A percentile compares a stretch with the other conserved stretches of the same genome.
These are phyloP conservation scores for Tanypteryx hageni DNA, from an alignment of 2,888 invertebrate species.

Conservation along the genomic window DNA sequence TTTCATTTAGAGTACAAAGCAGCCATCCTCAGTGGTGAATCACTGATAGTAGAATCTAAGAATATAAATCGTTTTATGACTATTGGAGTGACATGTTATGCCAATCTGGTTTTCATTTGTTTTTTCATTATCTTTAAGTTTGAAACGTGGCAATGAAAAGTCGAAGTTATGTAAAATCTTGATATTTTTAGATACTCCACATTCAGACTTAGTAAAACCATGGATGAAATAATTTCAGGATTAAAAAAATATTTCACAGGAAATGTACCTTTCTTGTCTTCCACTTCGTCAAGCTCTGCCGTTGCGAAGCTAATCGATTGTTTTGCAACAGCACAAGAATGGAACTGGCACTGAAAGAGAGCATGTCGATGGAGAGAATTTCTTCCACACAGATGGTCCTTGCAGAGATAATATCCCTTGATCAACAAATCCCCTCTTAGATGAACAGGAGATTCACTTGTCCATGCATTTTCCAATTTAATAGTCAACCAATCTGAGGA, in stretches of 20 bases:
- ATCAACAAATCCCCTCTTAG: constrained; percentile 93
- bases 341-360: constrained; percentile 94
- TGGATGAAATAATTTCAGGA: background rate
- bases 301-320: constrained; percentile 90
- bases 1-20: too few species aligned
- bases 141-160: too few species aligned
- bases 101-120: too few species aligned
- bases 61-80: too few species aligned
- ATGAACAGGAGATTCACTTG: constrained; percentile 76
- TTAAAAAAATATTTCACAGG: background rate
- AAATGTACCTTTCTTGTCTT: constrained; percentile 83
- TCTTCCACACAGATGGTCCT: constrained; percentile 34
- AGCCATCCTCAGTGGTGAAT: too few species aligned
- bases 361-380: background rate
- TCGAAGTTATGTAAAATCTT: too few species aligned
- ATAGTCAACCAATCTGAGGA: constrained; percentile 83
- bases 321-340: constrained; percentile 94
- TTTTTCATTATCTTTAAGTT: too few species aligned
- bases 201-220: background rate
- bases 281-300: constrained; percentile 88
- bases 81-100: too few species aligned
- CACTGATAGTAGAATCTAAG: too few species aligned
- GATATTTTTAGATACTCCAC: background rate
- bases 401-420: constrained; percentile 88
- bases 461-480: constrained; percentile 78